A percentile compares a stretch with the other conserved stretches of the same genome.
phyloP scores from a whole-genome alignment of 2,797 vertebrate species.

The Natrix natrix region DNA sequence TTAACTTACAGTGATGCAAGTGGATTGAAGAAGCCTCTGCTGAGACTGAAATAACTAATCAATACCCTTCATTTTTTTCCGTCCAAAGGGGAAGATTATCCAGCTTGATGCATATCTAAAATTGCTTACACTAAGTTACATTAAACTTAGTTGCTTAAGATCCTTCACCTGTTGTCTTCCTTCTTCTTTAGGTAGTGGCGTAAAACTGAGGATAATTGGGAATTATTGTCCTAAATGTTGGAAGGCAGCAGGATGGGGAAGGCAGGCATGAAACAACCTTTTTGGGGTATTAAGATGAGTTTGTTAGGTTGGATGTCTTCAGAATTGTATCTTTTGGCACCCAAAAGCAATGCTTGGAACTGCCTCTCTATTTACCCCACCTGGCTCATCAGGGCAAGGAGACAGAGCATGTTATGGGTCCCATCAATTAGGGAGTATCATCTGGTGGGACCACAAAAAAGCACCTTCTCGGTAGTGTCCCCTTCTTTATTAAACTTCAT shows the following conservation, averaged over 20 bases:
- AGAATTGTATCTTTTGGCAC: neutral
- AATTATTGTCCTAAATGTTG: neutral
- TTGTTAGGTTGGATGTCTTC: neutral
- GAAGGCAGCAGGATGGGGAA: neutral
- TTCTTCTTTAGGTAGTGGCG: neutral
- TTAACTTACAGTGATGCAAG: constrained; percentile 22
- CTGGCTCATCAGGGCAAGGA: neutral
- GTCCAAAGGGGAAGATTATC: neutral
- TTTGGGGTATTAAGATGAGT: neutral
- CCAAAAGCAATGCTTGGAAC: neutral
- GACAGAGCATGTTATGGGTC: neutral
- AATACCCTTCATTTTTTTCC: constrained; percentile 12
- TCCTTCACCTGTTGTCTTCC: neutral
- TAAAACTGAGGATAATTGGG: neutral
- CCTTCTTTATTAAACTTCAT: neutral
- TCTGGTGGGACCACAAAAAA: neutral
- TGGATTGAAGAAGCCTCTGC: constrained; percentile 35
- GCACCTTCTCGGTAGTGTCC: neutral
- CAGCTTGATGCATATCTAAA: neutral
- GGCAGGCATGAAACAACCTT: neutral
- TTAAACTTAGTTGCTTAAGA: constrained; percentile 8
- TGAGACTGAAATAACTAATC: constrained; percentile 42
- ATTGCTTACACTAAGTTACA: constrained; percentile 20
- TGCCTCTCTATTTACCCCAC: neutral
- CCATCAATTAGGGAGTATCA: neutral